Percentiles rank a stretch among this genome's conserved stretches.
These are phyloP conservation scores for Corbicula japonica DNA, from an alignment of 2,888 invertebrate genomes.

Conservation along the genomic window DNA sequence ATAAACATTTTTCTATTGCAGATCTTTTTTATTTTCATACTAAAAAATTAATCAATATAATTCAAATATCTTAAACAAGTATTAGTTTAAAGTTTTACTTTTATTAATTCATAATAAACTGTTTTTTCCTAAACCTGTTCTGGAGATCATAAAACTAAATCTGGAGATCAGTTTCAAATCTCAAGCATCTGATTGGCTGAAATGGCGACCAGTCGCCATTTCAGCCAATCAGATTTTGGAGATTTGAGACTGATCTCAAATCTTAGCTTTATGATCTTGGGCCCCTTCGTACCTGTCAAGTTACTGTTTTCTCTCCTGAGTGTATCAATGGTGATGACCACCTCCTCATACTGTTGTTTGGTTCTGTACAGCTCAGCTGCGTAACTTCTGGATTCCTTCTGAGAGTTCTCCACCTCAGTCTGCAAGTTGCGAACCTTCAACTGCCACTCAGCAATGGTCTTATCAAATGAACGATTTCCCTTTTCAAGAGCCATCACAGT, in stretches of 20 bases:
- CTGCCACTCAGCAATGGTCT: slow-evolving; percentile 99
- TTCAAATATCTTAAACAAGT: neutral
- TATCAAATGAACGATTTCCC: slow-evolving; percentile 99
- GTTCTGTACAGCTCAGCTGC: slow-evolving; percentile 99
- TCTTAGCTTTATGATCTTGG: neutral
- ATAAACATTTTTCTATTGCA: neutral
- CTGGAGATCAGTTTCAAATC: too few species aligned
- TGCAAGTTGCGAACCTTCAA: slow-evolving; percentile 96
- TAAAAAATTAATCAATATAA: neutral
- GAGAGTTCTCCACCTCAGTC: slow-evolving; percentile 98
- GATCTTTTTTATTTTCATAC: neutral
- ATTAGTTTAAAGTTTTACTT: neutral
- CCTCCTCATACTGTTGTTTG: slow-evolving; percentile 98
- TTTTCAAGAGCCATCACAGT: slow-evolving; percentile 96
- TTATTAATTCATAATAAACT: neutral
- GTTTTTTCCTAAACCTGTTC: too few species aligned
- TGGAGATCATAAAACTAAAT: too few species aligned
- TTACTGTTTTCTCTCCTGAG: slow-evolving; percentile 99
- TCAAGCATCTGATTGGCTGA: too few species aligned
- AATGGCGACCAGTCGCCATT: neutral
- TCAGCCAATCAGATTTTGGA: neutral
- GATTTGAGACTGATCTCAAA: neutral
- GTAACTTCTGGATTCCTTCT: slow-evolving; percentile 99
- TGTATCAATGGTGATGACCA: slow-evolving; percentile 98
- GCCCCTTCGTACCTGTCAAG: slow-evolving; percentile 89